phyloP scores from a whole-genome alignment of 1,140 invertebrate genomes.

The Parasteatoda tepidariorum region DNA sequence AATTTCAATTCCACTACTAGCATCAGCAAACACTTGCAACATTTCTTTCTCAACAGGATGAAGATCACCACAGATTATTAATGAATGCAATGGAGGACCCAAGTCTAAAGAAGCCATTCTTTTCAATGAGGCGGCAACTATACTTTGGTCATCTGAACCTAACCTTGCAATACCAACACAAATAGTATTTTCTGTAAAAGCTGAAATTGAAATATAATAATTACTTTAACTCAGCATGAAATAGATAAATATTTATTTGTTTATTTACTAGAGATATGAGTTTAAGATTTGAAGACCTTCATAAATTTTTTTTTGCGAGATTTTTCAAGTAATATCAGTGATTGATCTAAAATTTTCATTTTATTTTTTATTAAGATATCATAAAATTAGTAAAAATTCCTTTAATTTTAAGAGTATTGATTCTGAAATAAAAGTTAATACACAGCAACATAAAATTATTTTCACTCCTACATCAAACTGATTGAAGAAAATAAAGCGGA shows the following conservation, averaged over 20 bases:
- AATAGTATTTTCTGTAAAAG: slow-evolving; percentile 73
- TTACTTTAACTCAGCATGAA: too few species aligned
- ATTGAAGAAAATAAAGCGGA: too few species aligned
- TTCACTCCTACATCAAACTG: too few species aligned
- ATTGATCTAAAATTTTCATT: too few species aligned
- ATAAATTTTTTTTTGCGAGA: not conserved
- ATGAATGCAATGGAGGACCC: slow-evolving; percentile 90
- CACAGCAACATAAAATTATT: too few species aligned
- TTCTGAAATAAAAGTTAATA: too few species aligned
- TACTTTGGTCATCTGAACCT: slow-evolving; percentile 85
- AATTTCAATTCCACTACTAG: not conserved
- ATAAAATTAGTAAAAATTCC: too few species aligned
- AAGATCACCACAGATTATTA: slow-evolving; percentile 85
- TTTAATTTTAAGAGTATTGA: too few species aligned
- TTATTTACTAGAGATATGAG: too few species aligned
- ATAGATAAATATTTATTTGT: not conserved
- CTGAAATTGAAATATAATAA: slow-evolving; percentile 68
- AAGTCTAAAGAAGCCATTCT: slow-evolving; percentile 84
- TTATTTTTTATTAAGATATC: too few species aligned
- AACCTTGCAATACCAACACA: slow-evolving; percentile 90
- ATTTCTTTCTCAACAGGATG: slow-evolving; percentile 95
- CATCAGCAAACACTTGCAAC: slow-evolving; percentile 71
- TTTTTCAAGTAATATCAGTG: slow-evolving; percentile 64
- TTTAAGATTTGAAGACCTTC: not conserved
- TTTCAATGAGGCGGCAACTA: slow-evolving; percentile 78